Base-by-base conservation (phyloP, 2,888 invertebrate species). In the Hololepta plana region DNA sequence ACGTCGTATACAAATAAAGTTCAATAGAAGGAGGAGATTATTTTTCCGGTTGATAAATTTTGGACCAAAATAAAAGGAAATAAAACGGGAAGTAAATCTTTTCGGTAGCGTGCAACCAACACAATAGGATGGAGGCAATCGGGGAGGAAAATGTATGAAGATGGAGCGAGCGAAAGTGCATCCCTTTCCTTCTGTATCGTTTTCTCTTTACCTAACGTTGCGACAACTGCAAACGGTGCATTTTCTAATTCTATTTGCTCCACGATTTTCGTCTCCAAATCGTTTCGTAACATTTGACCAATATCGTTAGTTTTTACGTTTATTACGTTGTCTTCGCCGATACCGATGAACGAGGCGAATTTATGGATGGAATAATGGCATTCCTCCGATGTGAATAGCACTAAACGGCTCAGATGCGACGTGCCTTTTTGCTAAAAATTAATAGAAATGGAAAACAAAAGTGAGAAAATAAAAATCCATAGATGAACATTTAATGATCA, bases 351-450 rank as follows among this genome's bases (percentile, higher is more conserved):
- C 2, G 60, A 53, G 0, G 65, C 62, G 38, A 67, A 63, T 43
- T 67, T 63, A 35, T 57, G 53, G 24, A 67, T 52, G 2, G 70
- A 70, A 43, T 68, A 71, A 41, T 71, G 70, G 17, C 64, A 65
- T 45, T 67, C 64, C 35, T 62, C 60, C 2, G 67, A 67, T 2
- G 62, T 49, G 37, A 64, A 63, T 20, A 66, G 39, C 5, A 59
- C 55, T 32, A 66, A 37, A 12, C 50, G 47, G 16, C 55, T 53
- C 9, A 49, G 33, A 6, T 46, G 47, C 23, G 43, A 44, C 26
- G 55, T 41, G 4, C 64, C 63, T 16, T 42, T 43, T 34, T 43
- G 44, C 56, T 62, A 31, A n/a, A 17, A 21, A 3, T n/a, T n/a
- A n/a, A 24, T 5, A 24, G 15, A 14, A 15, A 3, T 23, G 12